Percentiles rank a stretch among this genome's conserved stretches.
These are phyloP conservation scores for Apodemia hepburni DNA, from an alignment of 2,888 invertebrate species.

Conservation along the genomic window DNA sequence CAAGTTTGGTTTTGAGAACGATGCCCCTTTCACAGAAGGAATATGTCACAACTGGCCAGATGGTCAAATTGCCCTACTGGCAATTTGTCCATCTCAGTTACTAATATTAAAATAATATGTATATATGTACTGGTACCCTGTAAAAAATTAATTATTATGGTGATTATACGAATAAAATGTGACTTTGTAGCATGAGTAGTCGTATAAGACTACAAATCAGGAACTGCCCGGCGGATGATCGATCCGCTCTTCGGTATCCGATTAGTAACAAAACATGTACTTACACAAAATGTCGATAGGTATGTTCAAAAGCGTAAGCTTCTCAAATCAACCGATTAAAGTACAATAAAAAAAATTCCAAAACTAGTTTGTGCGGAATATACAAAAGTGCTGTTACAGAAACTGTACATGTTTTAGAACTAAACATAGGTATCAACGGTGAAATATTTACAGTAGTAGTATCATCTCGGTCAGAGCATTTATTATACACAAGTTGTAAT, in stretches of 20 bases:
- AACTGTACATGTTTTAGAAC: slow-evolving; percentile 82
- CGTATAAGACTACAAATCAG: slow-evolving; percentile 53
- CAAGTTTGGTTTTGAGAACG: slow-evolving; percentile 82
- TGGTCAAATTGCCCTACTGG: slow-evolving; percentile 71
- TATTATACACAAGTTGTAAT: slow-evolving; percentile 75
- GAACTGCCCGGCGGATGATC: slow-evolving; percentile 47
- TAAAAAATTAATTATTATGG: slow-evolving; percentile 77
- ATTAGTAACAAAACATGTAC: slow-evolving; percentile 82
- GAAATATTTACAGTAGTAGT: slow-evolving; percentile 81
- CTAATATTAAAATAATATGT: slow-evolving; percentile 60
- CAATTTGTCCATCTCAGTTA: slow-evolving; percentile 70
- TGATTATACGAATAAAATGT: slow-evolving; percentile 51
- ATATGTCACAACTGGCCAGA: slow-evolving; percentile 89
- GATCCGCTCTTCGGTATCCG: slow-evolving; percentile 62
- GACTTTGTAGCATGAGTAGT: slow-evolving; percentile 65
- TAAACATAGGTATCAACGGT: slow-evolving; percentile 77
- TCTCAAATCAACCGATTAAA: slow-evolving; percentile 69
- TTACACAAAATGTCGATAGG: slow-evolving; percentile 71
- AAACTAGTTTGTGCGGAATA: slow-evolving; percentile 79
- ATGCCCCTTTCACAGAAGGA: slow-evolving; percentile 93
- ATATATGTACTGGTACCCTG: slow-evolving; percentile 70
- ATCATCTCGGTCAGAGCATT: slow-evolving; percentile 59
- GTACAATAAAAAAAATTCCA: slow-evolving; percentile 73
- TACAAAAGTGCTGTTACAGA: slow-evolving; percentile 79
- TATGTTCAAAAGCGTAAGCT: slow-evolving; percentile 79